Percentiles rank a stretch among this genome's conserved stretches.
These are phyloP conservation scores for Cotesia vestalis DNA, from an alignment of 1,140 invertebrate species.

Conservation along the genomic window DNA sequence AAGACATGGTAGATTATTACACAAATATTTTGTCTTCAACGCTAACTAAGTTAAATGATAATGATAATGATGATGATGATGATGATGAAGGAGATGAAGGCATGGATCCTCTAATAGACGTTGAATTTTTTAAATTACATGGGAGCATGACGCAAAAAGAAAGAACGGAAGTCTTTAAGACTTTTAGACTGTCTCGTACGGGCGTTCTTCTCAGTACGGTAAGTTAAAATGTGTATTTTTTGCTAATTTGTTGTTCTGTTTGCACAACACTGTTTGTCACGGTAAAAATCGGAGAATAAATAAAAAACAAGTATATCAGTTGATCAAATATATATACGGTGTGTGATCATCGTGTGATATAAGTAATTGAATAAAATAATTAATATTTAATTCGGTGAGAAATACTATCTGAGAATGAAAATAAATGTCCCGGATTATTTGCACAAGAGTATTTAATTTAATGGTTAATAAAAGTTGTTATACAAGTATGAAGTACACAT, in stretches of 20 bases:
- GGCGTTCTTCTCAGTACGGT: constrained; percentile 91
- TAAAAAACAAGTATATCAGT: no score
- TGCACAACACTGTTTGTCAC: not conserved
- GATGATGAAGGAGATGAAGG: constrained; percentile 63
- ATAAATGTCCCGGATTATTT: no score
- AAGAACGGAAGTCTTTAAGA: constrained; percentile 84
- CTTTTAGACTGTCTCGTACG: constrained; percentile 76
- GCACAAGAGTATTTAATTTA: no score
- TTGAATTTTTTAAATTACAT: constrained; percentile 83
- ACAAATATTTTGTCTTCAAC: constrained; percentile 1
- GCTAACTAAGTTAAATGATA: no score
- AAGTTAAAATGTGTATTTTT: constrained; percentile 56
- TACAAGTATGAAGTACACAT: no score
- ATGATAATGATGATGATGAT: constrained; percentile 46
- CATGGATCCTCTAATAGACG: constrained; percentile 66
- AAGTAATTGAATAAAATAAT: no score
- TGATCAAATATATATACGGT: no score
- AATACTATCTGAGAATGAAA: no score
- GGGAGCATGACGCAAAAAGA: constrained; percentile 91
- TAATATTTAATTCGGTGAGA: no score
- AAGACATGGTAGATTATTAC: constrained; percentile 76
- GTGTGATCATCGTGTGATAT: no score
- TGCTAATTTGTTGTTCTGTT: not conserved
- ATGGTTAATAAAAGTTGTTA: no score
- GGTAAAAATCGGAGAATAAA: no score